Conservation (phyloP, 1,140 invertebrate species). For the Drosophila guanche region DNA sequence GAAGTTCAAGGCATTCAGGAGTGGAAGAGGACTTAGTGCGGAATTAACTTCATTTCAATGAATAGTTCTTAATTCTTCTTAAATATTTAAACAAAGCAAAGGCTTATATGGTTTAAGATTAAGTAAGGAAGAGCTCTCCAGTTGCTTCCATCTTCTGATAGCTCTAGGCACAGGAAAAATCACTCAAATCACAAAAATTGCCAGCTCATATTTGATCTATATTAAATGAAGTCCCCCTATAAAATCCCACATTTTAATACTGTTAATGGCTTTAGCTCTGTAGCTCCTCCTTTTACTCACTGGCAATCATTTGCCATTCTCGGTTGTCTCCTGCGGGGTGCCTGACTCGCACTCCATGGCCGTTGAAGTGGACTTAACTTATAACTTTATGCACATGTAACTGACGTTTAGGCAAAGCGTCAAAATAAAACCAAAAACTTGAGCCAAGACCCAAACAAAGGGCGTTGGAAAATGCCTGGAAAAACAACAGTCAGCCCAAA, state of each 20-base stretch:
- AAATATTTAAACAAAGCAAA: no score
- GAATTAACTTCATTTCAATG: no score
- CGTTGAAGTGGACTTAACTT: conserved; percentile 49
- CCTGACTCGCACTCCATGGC: neutral
- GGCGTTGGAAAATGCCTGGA: conserved; percentile 19
- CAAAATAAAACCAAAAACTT: conserved; percentile 53
- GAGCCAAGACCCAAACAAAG: conserved; percentile 47
- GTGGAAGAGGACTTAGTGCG: no score
- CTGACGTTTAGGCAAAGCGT: conserved; percentile 63
- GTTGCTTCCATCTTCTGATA: neutral
- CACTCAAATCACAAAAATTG: no score
- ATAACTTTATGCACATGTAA: conserved; percentile 70
- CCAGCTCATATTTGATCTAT: no score
- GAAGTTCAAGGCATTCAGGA: no score
- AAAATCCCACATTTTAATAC: conserved; percentile 21
- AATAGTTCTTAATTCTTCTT: no score
- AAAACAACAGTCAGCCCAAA: conserved; percentile 32
- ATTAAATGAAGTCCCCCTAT: neutral
- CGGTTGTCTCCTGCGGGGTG: conserved; percentile 1
- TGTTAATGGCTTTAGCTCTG: conserved; percentile 11
- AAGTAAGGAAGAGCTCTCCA: neutral
- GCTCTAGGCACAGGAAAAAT: no score
- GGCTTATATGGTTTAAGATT: neutral
- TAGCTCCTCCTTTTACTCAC: no score
- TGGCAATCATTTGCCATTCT: conserved; percentile 10